Evolutionary conservation across 2,113 vertebrate species (phyloP).

Genomic region (Barnardius zonarius): DNA sequence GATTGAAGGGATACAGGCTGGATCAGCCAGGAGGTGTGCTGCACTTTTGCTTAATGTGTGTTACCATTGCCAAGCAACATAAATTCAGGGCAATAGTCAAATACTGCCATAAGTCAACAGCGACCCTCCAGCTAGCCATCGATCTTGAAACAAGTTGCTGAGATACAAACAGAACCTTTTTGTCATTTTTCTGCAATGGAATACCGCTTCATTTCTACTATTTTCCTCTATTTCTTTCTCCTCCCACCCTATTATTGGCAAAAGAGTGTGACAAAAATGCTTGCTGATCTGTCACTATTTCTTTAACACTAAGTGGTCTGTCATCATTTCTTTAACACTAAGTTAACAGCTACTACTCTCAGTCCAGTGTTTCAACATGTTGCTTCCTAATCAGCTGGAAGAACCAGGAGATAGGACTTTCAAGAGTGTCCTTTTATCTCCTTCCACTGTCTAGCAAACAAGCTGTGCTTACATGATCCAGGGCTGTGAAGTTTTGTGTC

Average conservation of each 20-base stretch:
- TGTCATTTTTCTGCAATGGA: background rate
- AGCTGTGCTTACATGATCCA: background rate
- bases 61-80: background rate
- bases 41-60: background rate
- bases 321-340: background rate
- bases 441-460: background rate
- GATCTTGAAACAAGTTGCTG: slow-evolving; percentile 17
- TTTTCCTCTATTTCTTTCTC: background rate
- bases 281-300: background rate
- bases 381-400: background rate
- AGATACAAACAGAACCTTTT: background rate
- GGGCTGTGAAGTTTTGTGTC: background rate
- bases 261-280: background rate
- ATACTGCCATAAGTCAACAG: slow-evolving; percentile 10
- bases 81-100: slow-evolving; percentile 14
- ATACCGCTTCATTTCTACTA: background rate
- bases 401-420: background rate
- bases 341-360: background rate
- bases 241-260: background rate
- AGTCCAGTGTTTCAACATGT: background rate
- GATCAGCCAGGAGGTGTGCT: background rate
- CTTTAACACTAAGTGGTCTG: background rate
- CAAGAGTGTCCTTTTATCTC: background rate
- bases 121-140: background rate
- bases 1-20: background rate